Conservation (phyloP, 2,888 invertebrate genomes). For the Orgyia antiqua region DNA sequence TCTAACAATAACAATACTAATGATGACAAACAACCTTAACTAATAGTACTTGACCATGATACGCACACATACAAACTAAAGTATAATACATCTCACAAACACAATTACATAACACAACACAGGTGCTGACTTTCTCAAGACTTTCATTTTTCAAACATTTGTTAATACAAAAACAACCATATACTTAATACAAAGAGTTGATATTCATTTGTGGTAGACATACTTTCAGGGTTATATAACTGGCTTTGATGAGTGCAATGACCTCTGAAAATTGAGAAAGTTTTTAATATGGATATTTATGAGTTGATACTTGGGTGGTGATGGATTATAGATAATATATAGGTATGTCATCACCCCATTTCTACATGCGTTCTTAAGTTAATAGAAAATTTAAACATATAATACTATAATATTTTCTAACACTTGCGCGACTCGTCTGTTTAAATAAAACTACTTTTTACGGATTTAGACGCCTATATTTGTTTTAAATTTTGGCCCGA, state of each 20-base stretch:
- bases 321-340: neutral
- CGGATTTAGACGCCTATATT: too few species aligned
- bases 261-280: constrained; percentile 23
- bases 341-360: neutral
- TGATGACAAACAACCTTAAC: neutral
- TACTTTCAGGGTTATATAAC: constrained; percentile 17
- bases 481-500: too few species aligned
- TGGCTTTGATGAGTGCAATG: constrained; percentile 16
- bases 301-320: constrained; percentile 1
- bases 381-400: too few species aligned
- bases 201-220: constrained; percentile 1
- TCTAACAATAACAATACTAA: neutral
- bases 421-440: too few species aligned
- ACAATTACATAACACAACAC: constrained; percentile 28
- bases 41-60: constrained; percentile 5
- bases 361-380: too few species aligned
- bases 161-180: constrained; percentile 9
- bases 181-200: fast-evolving
- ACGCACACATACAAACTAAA: constrained; percentile 16
- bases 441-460: too few species aligned
- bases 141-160: constrained; percentile 47
- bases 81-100: constrained; percentile 14
- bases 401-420: too few species aligned
- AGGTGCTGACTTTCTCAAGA: constrained; percentile 47
- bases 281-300: constrained; percentile 8